A percentile compares a stretch with the other conserved stretches of the same genome.
phyloP scores from a whole-genome alignment of 1,140 invertebrate genomes.

The Battus philenor region DNA sequence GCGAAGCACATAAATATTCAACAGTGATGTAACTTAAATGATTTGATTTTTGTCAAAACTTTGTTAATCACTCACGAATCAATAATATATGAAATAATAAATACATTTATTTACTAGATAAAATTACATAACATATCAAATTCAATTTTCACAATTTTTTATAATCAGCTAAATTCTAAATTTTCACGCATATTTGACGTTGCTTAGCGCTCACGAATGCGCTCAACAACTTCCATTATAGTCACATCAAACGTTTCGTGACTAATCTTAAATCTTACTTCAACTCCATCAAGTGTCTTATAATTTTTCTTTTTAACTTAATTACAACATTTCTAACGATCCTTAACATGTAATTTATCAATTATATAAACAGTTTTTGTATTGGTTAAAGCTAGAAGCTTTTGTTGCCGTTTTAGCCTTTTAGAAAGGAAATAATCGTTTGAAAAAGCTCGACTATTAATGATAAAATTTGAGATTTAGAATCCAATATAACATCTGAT shows the following conservation, averaged over 20 bases:
- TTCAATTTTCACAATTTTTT: too few relatives aligned
- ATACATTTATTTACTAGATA: background rate
- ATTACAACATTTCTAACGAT: conserved; percentile 14
- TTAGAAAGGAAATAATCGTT: too few relatives aligned
- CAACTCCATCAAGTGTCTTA: conserved; percentile 3
- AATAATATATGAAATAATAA: conserved; percentile 8
- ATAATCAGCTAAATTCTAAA: too few relatives aligned
- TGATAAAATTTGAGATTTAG: too few relatives aligned
- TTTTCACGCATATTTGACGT: too few relatives aligned
- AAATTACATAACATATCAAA: background rate
- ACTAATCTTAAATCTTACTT: conserved; percentile 5
- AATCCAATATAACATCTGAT: too few relatives aligned
- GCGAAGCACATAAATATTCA: too few relatives aligned
- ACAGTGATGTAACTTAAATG: too few relatives aligned
- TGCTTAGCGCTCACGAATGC: too few relatives aligned
- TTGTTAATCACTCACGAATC: conserved; percentile 4
- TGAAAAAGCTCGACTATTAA: too few relatives aligned
- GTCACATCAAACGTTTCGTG: background rate
- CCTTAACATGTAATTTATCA: conserved; percentile 8
- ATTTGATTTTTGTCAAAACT: too few relatives aligned
- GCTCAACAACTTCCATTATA: background rate
- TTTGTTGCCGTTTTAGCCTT: too few relatives aligned
- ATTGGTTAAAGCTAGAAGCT: background rate
- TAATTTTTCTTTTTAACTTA: background rate
- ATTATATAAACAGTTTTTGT: conserved; percentile 9